Base-by-base conservation (phyloP, 2,113 vertebrate species). In the Esox niger region DNA sequence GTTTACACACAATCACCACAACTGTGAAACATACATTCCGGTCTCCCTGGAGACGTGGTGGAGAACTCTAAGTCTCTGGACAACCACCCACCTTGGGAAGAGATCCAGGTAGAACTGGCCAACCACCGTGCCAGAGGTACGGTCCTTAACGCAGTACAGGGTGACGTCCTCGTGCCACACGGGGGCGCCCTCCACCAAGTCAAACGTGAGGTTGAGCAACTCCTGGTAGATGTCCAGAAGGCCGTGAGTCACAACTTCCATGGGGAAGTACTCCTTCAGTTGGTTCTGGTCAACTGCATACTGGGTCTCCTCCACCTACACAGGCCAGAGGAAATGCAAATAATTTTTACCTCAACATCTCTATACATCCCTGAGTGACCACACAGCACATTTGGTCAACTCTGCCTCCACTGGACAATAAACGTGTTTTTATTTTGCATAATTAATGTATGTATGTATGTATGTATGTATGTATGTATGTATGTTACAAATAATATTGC, bases 81-180 rank as follows among this genome's bases (percentile, higher is more conserved):
- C 7, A 2, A 5, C 11, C 35, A 21, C 68, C 85, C 88, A 98
- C 96, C 97, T 91, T 0, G 97, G 97, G 75, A 94, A 91, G 1
- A 99, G 92, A 76, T 99, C 97, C 84, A 99, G 87, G 90, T 99
- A 99, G 91, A 99, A 99, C 71, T 98, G 94, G 0, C 97, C 97
- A 0, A 99, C 80, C 70, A 82, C 74, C 60, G 89, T 84, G 0
- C 91, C 92, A 0, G 90, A 92, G 59, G 82, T 64, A 0, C 81
- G 1, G 58, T 99, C 96, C 33, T 83, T 91, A 66, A 98, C 97
- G 0, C 88, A 80, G 84, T 96, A 99, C 17, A 98, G 90, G 6
- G 77, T 91, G 31, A 99, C 97, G 0, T 98, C 97, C 2, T 95
- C 92, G 0, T 99, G 95, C 97, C 97, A 99, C 25, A 91, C 94